phyloP scores from a whole-genome alignment of 1,140 invertebrate genomes.

The Parasteatoda tepidariorum region DNA sequence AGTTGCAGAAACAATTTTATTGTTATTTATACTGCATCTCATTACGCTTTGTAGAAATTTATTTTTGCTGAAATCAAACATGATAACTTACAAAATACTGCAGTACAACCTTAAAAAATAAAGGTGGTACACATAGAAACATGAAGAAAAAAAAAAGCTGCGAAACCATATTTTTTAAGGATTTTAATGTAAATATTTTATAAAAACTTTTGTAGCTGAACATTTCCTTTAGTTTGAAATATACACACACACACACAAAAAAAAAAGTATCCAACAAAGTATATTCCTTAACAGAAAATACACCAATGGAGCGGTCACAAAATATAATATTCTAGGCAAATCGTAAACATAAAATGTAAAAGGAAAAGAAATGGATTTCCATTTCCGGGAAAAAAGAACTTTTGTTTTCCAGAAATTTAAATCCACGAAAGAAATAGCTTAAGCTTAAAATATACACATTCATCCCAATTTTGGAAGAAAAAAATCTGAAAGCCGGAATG shows the following conservation, averaged over 20 bases:
- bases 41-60: too few species aligned
- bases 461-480: conserved; percentile 25
- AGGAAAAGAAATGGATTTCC: conserved; percentile 34
- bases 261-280: neutral
- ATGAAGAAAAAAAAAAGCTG: too few species aligned
- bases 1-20: too few species aligned
- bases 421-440: conserved; percentile 10
- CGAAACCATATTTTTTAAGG: neutral
- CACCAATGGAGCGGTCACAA: neutral
- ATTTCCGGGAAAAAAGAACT: conserved; percentile 12
- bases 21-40: too few species aligned
- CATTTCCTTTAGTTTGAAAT: neutral
- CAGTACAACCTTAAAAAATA: too few species aligned
- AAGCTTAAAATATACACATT: conserved; percentile 14
- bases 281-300: neutral
- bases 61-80: too few species aligned
- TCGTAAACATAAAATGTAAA: conserved; percentile 31
- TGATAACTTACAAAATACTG: too few species aligned
- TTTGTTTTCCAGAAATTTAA: conserved; percentile 3
- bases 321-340: conserved; percentile 25
- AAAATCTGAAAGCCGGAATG: neutral
- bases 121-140: too few species aligned
- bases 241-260: neutral
- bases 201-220: neutral
- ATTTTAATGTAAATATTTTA: neutral